A percentile compares a stretch with the other conserved stretches of the same genome.
Conservation (phyloP, 2,888 invertebrate species). For the Agrochola litura region DNA sequence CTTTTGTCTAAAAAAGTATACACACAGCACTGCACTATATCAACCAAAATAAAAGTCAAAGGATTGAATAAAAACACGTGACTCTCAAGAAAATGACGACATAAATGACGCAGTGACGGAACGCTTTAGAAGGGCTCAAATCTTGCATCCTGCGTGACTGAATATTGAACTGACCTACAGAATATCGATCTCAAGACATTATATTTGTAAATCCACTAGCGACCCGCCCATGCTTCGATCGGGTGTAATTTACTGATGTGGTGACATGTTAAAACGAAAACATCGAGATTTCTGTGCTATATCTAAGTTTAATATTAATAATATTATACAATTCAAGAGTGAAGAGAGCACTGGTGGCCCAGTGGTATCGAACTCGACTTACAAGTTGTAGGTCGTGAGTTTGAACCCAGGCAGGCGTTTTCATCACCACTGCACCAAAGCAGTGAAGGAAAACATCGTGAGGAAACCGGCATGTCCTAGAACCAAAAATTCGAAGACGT, state of each 20-base stretch:
- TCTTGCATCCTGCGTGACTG: slow-evolving; percentile 26
- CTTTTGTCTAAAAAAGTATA: background rate
- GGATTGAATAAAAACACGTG: background rate
- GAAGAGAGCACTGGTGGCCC: too few relatives aligned
- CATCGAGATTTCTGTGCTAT: background rate
- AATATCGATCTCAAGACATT: slow-evolving; percentile 3
- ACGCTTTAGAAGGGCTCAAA: slow-evolving; percentile 28
- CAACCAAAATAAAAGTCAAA: background rate
- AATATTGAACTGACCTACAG: slow-evolving; percentile 31
- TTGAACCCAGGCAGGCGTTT: too few relatives aligned
- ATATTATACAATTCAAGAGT: too few relatives aligned
- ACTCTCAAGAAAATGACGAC: background rate
- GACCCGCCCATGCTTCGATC: background rate
- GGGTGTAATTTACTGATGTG: background rate
- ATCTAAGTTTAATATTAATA: too few relatives aligned
- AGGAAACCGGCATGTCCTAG: too few relatives aligned
- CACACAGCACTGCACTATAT: background rate
- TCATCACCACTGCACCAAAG: too few relatives aligned
- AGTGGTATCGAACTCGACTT: too few relatives aligned
- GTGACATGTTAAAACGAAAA: background rate
- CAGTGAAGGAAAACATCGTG: too few relatives aligned
- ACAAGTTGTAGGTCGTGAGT: too few relatives aligned
- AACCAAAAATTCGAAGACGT: too few relatives aligned
- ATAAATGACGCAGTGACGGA: background rate
- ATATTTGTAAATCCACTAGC: slow-evolving; percentile 4